Base-by-base conservation (phyloP, 2,888 invertebrate species). In the Acrobasis suavella region DNA sequence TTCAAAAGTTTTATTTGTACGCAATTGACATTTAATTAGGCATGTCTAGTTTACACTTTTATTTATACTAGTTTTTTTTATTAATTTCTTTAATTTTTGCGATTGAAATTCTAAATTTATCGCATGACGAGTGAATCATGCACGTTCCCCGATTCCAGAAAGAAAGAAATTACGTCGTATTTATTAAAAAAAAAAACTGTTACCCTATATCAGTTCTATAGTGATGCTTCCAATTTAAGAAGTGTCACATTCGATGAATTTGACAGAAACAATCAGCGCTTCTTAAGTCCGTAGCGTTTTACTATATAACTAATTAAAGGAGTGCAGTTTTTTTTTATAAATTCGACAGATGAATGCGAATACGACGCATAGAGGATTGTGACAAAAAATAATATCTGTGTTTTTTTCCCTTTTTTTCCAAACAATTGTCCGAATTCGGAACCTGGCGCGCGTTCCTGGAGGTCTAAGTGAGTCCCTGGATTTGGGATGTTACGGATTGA, bases 371-470 rank as follows among this genome's bases (percentile, higher is more conserved):
- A n/a, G 38, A 46, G 12, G n/a, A 50, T 55, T 56, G 42, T 56
- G 22, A 42, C 56, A 49, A 62, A 62, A 62, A 80, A 89, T 91
- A 91, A 91, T 91, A 87, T 87, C 86, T 89, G 85, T 88, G 80
- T 87, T 84, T 85, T 82, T 75, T 78, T 73, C 72, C 74, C 14
- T n/a, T 75, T 73, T 73, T 78, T 81, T 84, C 73, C 85, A 78
- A 76, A 85, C 85, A 81, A 87, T 91, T 91, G 92, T 92, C 91
- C 91, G 90, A 81, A 79, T 85, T 85, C 91, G 92, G 92, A 89
- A 88, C 78, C 80, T 88, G 83, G 86, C 86, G 82, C 91, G 91
- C 81, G 82, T 91, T 76, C 77, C 78, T 91, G 92, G 92, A 92
- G 92, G 92, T 87, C 79, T 92, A 76, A 92, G 92, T 92, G 92